Evolutionary conservation across 1,140 invertebrate species (phyloP), one percentile per base, ranked within the genome.

Genomic region (Drosophila arizonae): DNA sequence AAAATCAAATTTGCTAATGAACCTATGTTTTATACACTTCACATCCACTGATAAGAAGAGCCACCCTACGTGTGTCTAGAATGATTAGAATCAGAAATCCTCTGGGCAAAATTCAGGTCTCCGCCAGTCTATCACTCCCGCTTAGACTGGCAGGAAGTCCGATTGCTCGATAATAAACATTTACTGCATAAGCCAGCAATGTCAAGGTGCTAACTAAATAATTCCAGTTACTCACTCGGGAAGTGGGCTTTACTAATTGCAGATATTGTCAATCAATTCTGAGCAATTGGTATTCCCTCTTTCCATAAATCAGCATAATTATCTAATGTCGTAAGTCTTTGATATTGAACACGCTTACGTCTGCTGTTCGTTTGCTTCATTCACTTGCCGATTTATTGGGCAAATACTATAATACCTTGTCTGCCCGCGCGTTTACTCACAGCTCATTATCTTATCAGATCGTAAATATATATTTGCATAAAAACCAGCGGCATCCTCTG

Each of bases 231-330:
- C 4, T 1, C 21, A 41, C 5, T 26, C 43, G 24, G 58, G 39
- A 69, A 54, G 10, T 26, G 6, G 36, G 26, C 6, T 46, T 61
- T 52, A 24, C 0, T 0, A n/a, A 6, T 30, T 52, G n/a, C 6
- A 24, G 51, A 55, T 70, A 28, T 28, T 63, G 51, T 70, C 67
- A 48, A 64, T 70, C 58, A 69, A 46, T 36, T 26, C 21, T n/a
- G 1, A 17, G 15, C 17, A 39, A 51, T 41, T 21, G 36, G n/a
- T 17, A 15, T 5, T 41, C 48, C 3, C 15, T 36, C 24, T 48
- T 6, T 8, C n/a, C 24, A 63, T 64, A 52, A 52, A 63, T 43
- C 26, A n/a, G 26, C 43, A 26, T 46, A 46, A 4, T 60, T 48
- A 60, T 48, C 26, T 48, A 48, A 33, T 33, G 43, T 21, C 24